Conservation (phyloP, 2,113 vertebrate species). For the Takifugu flavidus region DNA sequence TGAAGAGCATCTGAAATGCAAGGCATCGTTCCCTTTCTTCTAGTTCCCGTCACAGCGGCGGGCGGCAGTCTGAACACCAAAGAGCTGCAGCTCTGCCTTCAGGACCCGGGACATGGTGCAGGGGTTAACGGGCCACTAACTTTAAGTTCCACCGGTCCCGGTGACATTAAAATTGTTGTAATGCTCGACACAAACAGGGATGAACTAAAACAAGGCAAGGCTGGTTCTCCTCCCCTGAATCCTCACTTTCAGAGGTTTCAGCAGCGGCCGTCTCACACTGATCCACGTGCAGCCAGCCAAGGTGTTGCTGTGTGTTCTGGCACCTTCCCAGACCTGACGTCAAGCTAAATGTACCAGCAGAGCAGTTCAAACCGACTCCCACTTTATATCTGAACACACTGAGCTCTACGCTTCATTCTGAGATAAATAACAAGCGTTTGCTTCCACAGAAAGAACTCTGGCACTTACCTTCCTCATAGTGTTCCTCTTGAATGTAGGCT, state of each 20-base stretch:
- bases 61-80: no score
- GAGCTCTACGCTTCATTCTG: background rate
- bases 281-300: slow-evolving; percentile 26
- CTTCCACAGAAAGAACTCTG: background rate
- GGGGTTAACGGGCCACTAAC: background rate
- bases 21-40: background rate
- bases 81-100: no score
- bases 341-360: no score
- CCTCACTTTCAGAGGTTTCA: slow-evolving; percentile 22
- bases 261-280: slow-evolving; percentile 28
- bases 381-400: no score
- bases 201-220: no score
- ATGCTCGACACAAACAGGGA: background rate
- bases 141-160: background rate
- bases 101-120: no score
- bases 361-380: no score
- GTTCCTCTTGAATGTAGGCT: slow-evolving; percentile 88
- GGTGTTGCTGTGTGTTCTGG: slow-evolving; percentile 19
- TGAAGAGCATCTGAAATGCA: background rate
- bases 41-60: no score
- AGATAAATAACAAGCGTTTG: background rate
- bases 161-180: background rate
- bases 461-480: slow-evolving; percentile 89
- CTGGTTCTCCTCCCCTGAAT: no score
- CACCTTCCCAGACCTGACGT: background rate